A percentile compares a stretch with the other conserved stretches of the same genome.
These are phyloP conservation scores for Cyprinella venusta DNA, from an alignment of 2,797 vertebrate species.

Conservation along the genomic window DNA sequence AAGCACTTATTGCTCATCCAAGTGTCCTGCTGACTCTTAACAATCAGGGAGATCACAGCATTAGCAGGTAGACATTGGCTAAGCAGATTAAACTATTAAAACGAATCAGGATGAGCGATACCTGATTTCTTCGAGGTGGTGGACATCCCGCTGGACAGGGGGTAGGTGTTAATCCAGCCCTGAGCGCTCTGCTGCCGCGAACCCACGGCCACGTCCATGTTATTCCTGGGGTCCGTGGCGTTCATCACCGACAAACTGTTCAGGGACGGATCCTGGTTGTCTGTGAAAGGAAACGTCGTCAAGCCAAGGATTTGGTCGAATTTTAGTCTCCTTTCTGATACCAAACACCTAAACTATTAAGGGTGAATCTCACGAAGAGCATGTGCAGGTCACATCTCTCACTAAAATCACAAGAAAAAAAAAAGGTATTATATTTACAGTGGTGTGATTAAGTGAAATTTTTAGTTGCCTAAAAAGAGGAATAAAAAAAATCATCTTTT, in stretches of 20 bases:
- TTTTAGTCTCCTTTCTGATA: background rate
- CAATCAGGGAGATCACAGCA: background rate
- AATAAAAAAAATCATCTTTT: no score
- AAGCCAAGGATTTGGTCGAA: background rate
- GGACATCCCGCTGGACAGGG: slow-evolving; percentile 96
- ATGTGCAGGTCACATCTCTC: background rate
- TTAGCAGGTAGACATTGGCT: background rate
- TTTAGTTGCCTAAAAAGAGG: no score
- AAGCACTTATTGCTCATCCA: background rate
- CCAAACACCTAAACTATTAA: background rate
- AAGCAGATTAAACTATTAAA: slow-evolving; percentile 33
- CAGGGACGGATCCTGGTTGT: slow-evolving; percentile 90
- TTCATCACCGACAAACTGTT: slow-evolving; percentile 86
- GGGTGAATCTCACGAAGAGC: background rate
- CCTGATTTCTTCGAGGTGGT: slow-evolving; percentile 98
- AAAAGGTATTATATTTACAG: background rate
- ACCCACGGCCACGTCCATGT: slow-evolving; percentile 86
- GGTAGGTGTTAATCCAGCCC: slow-evolving; percentile 99
- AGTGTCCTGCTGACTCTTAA: background rate
- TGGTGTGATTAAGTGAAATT: no score
- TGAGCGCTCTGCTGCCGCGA: slow-evolving; percentile 92
- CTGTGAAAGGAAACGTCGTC: slow-evolving; percentile 67
- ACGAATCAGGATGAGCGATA: slow-evolving; percentile 58
- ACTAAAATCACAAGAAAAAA: background rate
- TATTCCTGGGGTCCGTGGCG: slow-evolving; percentile 85